These are phyloP conservation scores for Pyrocephalus nanus DNA, from an alignment of 2,797 vertebrate species.

Conservation along the genomic window DNA sequence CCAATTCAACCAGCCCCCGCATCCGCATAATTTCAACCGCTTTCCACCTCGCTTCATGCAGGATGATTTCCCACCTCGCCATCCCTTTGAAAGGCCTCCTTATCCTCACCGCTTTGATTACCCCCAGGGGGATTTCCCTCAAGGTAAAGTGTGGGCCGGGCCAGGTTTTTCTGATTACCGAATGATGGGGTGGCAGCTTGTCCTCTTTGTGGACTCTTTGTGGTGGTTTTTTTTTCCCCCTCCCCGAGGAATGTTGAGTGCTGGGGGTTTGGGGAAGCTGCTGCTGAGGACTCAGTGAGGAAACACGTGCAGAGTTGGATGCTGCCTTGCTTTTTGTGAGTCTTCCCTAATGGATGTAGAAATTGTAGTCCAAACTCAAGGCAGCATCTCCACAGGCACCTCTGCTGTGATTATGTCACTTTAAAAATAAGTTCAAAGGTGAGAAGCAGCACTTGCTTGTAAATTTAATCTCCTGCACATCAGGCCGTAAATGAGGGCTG, in stretches of 20 bases:
- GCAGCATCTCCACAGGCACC: not conserved
- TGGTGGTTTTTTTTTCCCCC: not conserved
- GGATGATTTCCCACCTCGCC: conserved; percentile 94
- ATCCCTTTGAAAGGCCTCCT: conserved; percentile 93
- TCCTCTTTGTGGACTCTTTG: not conserved
- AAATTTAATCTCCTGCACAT: not conserved
- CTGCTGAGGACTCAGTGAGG: not conserved
- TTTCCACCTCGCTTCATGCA: conserved; percentile 98
- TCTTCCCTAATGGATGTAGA: not conserved
- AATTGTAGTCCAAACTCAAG: not conserved
- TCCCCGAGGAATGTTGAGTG: not conserved
- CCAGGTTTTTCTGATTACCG: not conserved
- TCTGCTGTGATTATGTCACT: not conserved
- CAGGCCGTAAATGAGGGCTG: not conserved
- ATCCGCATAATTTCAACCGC: conserved; percentile 92
- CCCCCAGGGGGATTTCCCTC: conserved; percentile 91
- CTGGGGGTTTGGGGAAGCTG: not conserved
- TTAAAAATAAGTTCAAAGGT: not conserved
- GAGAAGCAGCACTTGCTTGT: not conserved
- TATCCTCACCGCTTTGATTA: conserved; percentile 96
- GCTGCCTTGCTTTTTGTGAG: not conserved
- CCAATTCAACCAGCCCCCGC: conserved; percentile 95
- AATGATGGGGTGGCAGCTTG: not conserved
- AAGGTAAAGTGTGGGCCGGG: conserved; percentile 79
- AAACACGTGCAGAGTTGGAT: fast-evolving